These are phyloP conservation scores for Lepetodrilus schrolli DNA, from an alignment of 2,888 invertebrate genomes.

Conservation along the genomic window DNA sequence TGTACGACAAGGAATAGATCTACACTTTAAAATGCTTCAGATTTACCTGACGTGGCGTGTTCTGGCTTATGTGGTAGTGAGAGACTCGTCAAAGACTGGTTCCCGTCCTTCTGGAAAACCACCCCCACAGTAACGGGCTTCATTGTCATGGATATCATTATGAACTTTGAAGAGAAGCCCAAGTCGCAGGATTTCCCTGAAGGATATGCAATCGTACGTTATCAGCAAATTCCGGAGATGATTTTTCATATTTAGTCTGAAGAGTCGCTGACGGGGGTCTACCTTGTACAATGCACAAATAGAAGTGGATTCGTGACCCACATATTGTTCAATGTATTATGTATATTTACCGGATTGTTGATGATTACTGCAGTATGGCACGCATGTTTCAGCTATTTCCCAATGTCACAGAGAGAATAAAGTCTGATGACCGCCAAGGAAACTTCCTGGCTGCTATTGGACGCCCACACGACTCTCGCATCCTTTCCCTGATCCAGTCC, in stretches of 20 bases:
- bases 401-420: neutral
- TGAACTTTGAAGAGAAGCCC: neutral
- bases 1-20: too few species aligned
- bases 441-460: neutral
- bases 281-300: too few species aligned
- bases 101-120: neutral
- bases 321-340: too few species aligned
- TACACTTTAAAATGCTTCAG: neutral
- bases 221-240: too few species aligned
- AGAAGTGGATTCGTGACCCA: too few species aligned
- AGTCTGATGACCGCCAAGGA: neutral
- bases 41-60: neutral
- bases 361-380: too few species aligned
- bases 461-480: neutral
- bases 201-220: too few species aligned
- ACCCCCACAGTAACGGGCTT: neutral
- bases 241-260: too few species aligned
- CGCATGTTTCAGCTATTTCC: neutral
- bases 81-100: constrained; percentile 4
- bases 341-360: too few species aligned
- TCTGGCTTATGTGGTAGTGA: neutral
- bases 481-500: neutral
- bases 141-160: constrained; percentile 23
- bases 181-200: neutral
- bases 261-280: too few species aligned